These are phyloP conservation scores for Myripristis murdjan DNA, from an alignment of 2,797 vertebrate genomes.

Conservation along the genomic window DNA sequence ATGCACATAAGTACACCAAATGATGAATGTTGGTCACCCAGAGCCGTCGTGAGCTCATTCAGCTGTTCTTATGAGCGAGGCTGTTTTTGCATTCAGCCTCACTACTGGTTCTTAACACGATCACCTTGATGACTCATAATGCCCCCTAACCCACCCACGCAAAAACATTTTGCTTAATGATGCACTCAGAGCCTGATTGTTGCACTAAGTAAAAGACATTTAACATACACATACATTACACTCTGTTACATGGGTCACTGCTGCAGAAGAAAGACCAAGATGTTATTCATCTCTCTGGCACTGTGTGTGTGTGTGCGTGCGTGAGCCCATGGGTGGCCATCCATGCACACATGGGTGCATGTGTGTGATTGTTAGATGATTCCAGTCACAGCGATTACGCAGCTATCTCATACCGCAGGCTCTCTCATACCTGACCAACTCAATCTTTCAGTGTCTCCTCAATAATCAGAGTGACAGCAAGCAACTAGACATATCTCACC, in stretches of 20 bases:
- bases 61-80: conserved; percentile 28
- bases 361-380: conserved; percentile 26
- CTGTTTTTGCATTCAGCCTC: conserved; percentile 32
- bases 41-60: conserved; percentile 38
- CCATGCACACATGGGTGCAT: conserved; percentile 23
- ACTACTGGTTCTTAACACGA: conserved; percentile 42
- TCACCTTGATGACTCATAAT: conserved; percentile 47
- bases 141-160: conserved; percentile 27
- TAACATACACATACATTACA: conserved; percentile 66
- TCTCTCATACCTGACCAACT: conserved; percentile 79
- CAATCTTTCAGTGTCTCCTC: conserved; percentile 78
- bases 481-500: conserved; percentile 77
- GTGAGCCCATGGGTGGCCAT: conserved; percentile 13
- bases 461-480: conserved; percentile 82
- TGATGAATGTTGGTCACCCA: conserved; percentile 44
- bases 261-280: conserved; percentile 70
- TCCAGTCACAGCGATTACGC: conserved; percentile 57
- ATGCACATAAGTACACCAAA: conserved; percentile 34
- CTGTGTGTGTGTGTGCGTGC: conserved; percentile 22
- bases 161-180: conserved; percentile 71
- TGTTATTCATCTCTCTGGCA: conserved; percentile 59
- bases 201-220: conserved; percentile 50
- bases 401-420: conserved; percentile 74
- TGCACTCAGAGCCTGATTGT: conserved; percentile 68
- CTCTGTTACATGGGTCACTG: conserved; percentile 73